Evolutionary conservation across 2,888 invertebrate species (phyloP).

Genomic region (Argyresthia albistria): DNA sequence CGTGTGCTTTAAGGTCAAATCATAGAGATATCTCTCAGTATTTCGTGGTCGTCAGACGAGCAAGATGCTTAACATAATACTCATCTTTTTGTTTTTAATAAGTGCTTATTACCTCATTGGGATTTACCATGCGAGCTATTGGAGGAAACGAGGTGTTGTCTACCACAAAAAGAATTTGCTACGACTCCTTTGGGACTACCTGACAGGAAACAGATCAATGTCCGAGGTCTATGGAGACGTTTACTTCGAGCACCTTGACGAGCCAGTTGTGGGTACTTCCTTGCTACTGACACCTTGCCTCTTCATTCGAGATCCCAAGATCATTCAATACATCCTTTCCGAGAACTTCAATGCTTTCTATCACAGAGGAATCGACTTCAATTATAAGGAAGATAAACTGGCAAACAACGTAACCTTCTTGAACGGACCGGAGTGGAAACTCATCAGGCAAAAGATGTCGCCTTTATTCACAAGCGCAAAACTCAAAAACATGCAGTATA

Average conservation of each 20-base stretch:
- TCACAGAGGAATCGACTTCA: slow-evolving; percentile 30
- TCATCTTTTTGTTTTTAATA: too few relatives aligned
- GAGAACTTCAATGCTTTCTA: slow-evolving; percentile 39
- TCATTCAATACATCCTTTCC: slow-evolving; percentile 34
- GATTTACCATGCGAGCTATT: too few relatives aligned
- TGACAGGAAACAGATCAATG: slow-evolving; percentile 10
- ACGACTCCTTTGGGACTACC: too few relatives aligned
- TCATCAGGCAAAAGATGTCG: slow-evolving; percentile 38
- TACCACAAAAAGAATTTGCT: too few relatives aligned
- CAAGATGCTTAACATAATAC: too few relatives aligned
- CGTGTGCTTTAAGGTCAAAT: too few relatives aligned
- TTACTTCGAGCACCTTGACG: slow-evolving; percentile 27
- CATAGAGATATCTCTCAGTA: too few relatives aligned
- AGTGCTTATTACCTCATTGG: too few relatives aligned
- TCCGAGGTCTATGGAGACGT: slow-evolving; percentile 31
- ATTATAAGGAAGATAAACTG: slow-evolving; percentile 27
- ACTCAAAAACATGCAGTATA: slow-evolving; percentile 45
- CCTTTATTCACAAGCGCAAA: slow-evolving; percentile 43
- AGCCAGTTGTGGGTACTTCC: slow-evolving; percentile 27
- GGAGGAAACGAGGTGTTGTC: too few relatives aligned
- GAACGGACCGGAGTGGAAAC: slow-evolving; percentile 41
- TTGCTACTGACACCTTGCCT: slow-evolving; percentile 26
- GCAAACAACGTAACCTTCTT: slow-evolving; percentile 40
- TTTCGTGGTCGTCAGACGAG: too few relatives aligned
- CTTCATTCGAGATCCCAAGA: slow-evolving; percentile 29